Evolutionary conservation across 1,140 invertebrate genomes (phyloP), one percentile per base, ranked within the genome.

Genomic region (Trypoxylus dichotomus): DNA sequence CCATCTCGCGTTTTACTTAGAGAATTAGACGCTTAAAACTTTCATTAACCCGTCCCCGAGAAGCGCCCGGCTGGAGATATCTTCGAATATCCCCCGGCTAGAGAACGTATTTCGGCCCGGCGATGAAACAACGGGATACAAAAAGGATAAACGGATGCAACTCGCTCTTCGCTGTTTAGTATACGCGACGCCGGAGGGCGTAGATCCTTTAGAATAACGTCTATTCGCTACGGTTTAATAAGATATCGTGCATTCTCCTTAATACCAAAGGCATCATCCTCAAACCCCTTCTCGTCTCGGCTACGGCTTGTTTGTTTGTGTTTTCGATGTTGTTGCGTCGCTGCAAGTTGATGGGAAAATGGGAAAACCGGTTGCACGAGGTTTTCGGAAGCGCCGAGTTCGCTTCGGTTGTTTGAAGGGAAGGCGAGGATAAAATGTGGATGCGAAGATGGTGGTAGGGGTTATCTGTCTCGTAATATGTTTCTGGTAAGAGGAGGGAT

Each of bases 11-110:
- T 54, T n/a, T 54, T 54, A 54, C 19, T 19, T 19, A 37, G 32
- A 37, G 47, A 54, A 54, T 54, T 54, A 54, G 47, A 54, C 32
- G 32, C 47, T 54, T 54, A 54, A 54, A 54, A 54, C 47, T 54
- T 54, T 37, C 32, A 37, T 37, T 37, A 37, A 37, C 32, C 10
- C 32, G 32, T 37, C 2, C 32, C 32, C 32, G 32, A 37, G 32
- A n/a, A 37, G 32, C 32, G 32, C 32, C 32, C 10, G 10, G 32
- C 7, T 13, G 47, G 32, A 1, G 32, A 5, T 7, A 37, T 37
- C 5, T 37, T 37, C 32, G 32, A 37, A 8, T 37, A 0, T 37
- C 32, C 32, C 32, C 32, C 32, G 3, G 32, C 32, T 7, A 37
- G 32, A 37, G 32, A 6, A n/a, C 7, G 47, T 11, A 58, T 58